Evolutionary conservation across 2,113 vertebrate species (phyloP).

Genomic region (Catagonus wagneri): DNA sequence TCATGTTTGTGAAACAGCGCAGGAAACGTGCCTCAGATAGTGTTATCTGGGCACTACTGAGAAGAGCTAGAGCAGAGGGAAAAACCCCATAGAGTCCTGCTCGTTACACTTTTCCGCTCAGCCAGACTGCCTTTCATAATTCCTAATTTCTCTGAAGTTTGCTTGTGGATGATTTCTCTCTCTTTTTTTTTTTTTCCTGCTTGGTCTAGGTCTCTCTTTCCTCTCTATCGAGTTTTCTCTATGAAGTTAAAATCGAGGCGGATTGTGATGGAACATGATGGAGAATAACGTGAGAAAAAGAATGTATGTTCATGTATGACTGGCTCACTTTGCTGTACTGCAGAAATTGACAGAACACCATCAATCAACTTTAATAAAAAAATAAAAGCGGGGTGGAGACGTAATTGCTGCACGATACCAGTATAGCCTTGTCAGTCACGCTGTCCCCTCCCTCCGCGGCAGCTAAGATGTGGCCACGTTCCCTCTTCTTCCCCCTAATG

Average conservation of each 20-base stretch:
- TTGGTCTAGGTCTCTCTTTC: not conserved
- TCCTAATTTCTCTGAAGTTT: not conserved
- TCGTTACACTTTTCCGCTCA: too few relatives aligned
- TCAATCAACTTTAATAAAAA: too few relatives aligned
- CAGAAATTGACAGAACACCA: too few relatives aligned
- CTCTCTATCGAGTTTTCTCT: not conserved
- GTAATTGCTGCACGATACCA: not conserved
- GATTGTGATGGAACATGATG: not conserved
- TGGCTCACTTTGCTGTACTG: too few relatives aligned
- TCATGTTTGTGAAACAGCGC: too few relatives aligned
- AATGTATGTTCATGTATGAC: too few relatives aligned
- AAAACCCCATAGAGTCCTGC: too few relatives aligned
- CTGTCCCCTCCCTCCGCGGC: not conserved
- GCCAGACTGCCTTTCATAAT: not conserved
- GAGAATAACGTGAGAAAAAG: too few relatives aligned
- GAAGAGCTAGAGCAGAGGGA: too few relatives aligned
- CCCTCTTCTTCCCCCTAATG: slow-evolving; percentile 15
- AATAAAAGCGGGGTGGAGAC: not conserved
- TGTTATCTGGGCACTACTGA: too few relatives aligned
- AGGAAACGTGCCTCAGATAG: too few relatives aligned
- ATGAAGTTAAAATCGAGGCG: not conserved
- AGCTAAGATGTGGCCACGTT: not conserved
- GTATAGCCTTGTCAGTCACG: not conserved
- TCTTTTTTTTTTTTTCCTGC: not conserved
- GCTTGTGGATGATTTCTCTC: not conserved